Evolutionary conservation across 1,140 invertebrate genomes (phyloP), one percentile per base, ranked within the genome.

Genomic region (Sweltsa coloradensis): DNA sequence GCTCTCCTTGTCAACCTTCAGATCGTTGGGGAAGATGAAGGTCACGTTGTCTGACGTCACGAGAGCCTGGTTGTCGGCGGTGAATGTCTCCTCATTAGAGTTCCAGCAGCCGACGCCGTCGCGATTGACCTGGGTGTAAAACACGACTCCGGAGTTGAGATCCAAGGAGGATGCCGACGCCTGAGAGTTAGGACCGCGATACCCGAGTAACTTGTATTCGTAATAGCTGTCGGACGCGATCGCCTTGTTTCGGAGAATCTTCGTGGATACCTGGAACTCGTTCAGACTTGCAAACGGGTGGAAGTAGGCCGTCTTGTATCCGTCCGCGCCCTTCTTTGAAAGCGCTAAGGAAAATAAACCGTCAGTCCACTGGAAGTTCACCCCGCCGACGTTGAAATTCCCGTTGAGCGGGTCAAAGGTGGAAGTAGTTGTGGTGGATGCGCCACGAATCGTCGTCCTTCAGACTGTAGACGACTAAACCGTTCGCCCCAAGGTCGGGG

Each of bases 321-420:
- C 70, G 53, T 74, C 72, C 1, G 64, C 57, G 37, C 69, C 66
- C n/a, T 63, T 62, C 19, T 73, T 68, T 1, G 76, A 76, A 16
- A 85, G 58, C 3, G 81, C 78, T 49, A 85, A 48, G 23, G 78
- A 76, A 49, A 85, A 84, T 0, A 85, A 66, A 9, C 83, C 82
- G 59, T 85, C 83, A 0, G 76, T 81, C 81, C 82, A 85, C 57
- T 85, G 81, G 71, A 85, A 85, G 52, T 78, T 74, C 3, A 81
- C 70, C 4, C 81, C 81, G 18, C 71, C 78, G 5, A 85, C 71
- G 53, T 76, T 79, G 55, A 75, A 83, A 45, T 81, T 72, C 5
- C 81, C 66, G 49, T 79, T 67, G 6, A 86, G 59, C 0, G 84
- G 83, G 59, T 89, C 83, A 43, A 86, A 84, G n/a, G 62, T 83